These are phyloP conservation scores for Catocala fraxini DNA, from an alignment of 2,888 invertebrate genomes.

Conservation along the genomic window DNA sequence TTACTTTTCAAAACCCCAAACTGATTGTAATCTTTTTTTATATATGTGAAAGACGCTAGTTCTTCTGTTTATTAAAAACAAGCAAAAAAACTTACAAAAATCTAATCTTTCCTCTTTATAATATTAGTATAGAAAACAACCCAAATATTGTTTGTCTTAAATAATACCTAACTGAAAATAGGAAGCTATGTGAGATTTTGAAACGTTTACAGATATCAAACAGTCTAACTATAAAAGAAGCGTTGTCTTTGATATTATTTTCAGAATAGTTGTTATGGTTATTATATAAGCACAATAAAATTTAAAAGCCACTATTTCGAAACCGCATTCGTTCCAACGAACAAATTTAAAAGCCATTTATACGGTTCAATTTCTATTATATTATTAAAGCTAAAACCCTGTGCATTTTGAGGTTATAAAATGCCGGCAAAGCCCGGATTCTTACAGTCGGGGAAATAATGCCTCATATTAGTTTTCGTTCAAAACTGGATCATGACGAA, in stretches of 20 bases:
- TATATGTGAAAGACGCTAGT: no score
- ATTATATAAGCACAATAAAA: constrained; percentile 21
- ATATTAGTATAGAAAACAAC: no score
- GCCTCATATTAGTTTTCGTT: constrained; percentile 54
- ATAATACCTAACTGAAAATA: no score
- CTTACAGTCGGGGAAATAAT: constrained; percentile 44
- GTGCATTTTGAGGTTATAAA: constrained; percentile 53
- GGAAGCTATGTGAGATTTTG: no score
- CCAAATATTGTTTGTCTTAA: no score
- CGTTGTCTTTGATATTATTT: not conserved
- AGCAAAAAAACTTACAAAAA: no score
- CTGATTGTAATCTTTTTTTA: no score
- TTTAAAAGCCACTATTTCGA: constrained; percentile 23
- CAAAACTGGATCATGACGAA: constrained; percentile 47
- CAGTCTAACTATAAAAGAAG: not conserved
- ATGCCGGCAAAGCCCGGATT: constrained; percentile 42
- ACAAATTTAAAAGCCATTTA: constrained; percentile 30
- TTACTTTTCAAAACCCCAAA: no score
- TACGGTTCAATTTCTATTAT: constrained; percentile 28
- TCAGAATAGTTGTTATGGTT: not conserved
- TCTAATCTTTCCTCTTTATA: no score
- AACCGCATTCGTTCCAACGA: constrained; percentile 22
- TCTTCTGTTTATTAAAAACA: no score
- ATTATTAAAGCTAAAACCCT: constrained; percentile 41
- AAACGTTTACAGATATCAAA: not conserved